These are phyloP conservation scores for Alligator sinensis DNA, from an alignment of 2,113 vertebrate genomes.

Conservation along the genomic window DNA sequence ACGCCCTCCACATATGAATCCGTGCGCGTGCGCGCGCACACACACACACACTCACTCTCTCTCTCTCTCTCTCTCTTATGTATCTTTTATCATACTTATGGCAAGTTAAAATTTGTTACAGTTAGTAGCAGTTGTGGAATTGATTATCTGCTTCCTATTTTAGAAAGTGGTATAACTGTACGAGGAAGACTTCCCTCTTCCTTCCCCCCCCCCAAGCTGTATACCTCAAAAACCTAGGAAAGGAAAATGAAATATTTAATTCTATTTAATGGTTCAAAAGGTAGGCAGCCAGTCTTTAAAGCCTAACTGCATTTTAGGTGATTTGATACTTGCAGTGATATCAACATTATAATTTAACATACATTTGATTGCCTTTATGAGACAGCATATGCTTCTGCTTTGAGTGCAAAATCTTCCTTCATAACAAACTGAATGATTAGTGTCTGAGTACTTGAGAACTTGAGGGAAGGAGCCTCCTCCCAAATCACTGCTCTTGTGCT, in stretches of 20 bases:
- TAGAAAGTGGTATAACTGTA: neutral
- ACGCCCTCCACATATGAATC: no score
- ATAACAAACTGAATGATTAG: neutral
- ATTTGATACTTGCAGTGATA: neutral
- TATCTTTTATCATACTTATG: neutral
- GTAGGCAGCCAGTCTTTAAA: neutral
- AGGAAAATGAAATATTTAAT: neutral
- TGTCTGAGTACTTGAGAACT: neutral
- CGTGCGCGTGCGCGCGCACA: no score
- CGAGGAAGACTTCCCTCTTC: neutral
- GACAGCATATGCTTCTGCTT: neutral
- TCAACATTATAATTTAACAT: fast-evolving
- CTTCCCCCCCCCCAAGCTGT: neutral
- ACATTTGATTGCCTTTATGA: neutral
- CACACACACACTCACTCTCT: no score
- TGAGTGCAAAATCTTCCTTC: neutral
- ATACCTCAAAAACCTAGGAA: neutral
- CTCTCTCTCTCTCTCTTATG: no score
- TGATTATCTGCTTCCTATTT: neutral
- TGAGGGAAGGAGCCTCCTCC: neutral
- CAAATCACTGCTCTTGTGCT: fast-evolving
- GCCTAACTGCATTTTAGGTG: neutral
- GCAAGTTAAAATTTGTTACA: neutral
- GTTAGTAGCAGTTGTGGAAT: neutral
- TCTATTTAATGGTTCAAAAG: neutral